These are phyloP conservation scores for Cygnus buccinator DNA, from an alignment of 2,113 vertebrate species.

Conservation along the genomic window DNA sequence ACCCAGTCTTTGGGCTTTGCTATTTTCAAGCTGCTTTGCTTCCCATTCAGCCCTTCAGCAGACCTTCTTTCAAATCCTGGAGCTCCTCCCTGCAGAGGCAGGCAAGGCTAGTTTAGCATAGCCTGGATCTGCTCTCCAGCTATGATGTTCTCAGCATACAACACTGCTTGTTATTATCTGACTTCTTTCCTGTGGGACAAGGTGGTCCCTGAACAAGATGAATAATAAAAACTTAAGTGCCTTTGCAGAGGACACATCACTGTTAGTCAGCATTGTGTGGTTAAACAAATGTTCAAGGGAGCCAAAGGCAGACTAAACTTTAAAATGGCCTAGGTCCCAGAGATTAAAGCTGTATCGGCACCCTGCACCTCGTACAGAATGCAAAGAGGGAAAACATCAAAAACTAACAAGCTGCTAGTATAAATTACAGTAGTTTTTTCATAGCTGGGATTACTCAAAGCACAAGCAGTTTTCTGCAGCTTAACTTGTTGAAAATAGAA, in stretches of 20 bases:
- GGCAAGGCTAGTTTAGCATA: background rate
- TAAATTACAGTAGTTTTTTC: background rate
- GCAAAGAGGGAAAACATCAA: slow-evolving; percentile 5
- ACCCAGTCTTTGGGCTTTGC: background rate
- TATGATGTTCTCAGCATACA: background rate
- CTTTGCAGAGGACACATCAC: background rate
- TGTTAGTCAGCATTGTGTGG: slow-evolving; percentile 46
- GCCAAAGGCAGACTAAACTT: slow-evolving; percentile 59
- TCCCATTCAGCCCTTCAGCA: background rate
- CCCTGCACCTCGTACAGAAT: background rate
- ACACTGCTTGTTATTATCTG: background rate
- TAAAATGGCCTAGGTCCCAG: background rate
- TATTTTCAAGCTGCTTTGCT: background rate
- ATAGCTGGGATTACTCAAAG: background rate
- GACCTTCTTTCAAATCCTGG: background rate
- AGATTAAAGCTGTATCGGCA: slow-evolving; percentile 32
- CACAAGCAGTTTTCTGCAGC: background rate
- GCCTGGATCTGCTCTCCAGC: background rate
- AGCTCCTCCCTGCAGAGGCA: background rate
- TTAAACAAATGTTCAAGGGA: slow-evolving; percentile 52
- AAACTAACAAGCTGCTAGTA: background rate
- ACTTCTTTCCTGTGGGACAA: slow-evolving; percentile 61
- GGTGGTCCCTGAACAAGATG: slow-evolving; percentile 40
- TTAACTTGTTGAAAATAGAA: background rate
- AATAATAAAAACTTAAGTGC: slow-evolving; percentile 48